Conservation (phyloP, 2,113 vertebrate species). For the Genyomyrus donnyi region DNA sequence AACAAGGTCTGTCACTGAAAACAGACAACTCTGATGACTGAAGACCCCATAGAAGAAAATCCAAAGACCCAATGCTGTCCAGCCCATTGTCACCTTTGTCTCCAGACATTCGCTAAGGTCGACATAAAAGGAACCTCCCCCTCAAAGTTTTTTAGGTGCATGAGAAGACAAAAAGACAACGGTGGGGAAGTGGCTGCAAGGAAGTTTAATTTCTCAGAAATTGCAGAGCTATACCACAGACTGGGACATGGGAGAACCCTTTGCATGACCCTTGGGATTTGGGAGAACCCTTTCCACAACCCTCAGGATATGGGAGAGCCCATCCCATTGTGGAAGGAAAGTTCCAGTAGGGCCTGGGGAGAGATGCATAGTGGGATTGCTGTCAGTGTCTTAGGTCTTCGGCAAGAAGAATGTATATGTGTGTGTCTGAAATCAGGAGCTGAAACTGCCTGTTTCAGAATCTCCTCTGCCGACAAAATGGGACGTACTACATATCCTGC, state of each 20-base stretch:
- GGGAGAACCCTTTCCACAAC: neutral
- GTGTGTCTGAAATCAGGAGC: too few relatives aligned
- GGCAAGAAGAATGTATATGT: too few relatives aligned
- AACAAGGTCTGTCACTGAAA: neutral
- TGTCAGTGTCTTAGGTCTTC: too few relatives aligned
- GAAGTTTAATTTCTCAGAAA: too few relatives aligned
- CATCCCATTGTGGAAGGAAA: too few relatives aligned
- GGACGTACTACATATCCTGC: too few relatives aligned
- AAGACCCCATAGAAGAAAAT: neutral
- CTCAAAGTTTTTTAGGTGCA: neutral
- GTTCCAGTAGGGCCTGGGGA: too few relatives aligned
- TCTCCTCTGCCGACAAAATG: too few relatives aligned
- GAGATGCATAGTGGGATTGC: too few relatives aligned
- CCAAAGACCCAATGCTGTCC: neutral
- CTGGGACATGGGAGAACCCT: neutral
- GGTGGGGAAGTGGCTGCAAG: neutral
- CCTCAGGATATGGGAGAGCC: neutral
- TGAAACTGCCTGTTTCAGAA: too few relatives aligned
- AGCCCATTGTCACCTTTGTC: neutral
- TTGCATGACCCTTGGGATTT: neutral
- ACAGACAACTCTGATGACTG: neutral
- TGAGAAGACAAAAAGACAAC: neutral
- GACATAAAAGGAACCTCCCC: neutral
- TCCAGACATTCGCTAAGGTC: neutral
- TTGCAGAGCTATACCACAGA: neutral